Percentiles rank a stretch among this genome's conserved stretches.
These are phyloP conservation scores for Ibycter americanus DNA, from an alignment of 2,797 vertebrate genomes.

Conservation along the genomic window DNA sequence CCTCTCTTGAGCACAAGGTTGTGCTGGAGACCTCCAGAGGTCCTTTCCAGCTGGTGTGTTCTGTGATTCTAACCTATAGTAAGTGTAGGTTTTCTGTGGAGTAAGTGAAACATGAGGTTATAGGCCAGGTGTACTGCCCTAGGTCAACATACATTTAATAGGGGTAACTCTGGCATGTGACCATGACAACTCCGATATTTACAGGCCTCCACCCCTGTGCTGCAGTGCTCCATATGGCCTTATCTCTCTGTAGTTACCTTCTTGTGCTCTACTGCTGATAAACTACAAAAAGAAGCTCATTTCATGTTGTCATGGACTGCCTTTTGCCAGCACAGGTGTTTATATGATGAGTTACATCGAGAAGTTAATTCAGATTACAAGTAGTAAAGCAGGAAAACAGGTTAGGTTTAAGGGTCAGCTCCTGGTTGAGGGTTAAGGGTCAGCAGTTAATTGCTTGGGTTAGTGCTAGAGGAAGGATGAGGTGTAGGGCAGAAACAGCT, in stretches of 20 bases:
- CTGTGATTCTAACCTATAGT: not conserved
- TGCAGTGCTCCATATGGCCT: not conserved
- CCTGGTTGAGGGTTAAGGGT: not conserved
- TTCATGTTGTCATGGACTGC: accelerated
- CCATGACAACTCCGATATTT: not conserved
- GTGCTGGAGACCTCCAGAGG: not conserved
- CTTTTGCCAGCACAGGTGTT: not conserved
- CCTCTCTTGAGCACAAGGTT: not conserved
- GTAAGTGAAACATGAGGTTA: accelerated
- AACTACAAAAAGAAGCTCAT: not conserved
- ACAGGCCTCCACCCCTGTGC: not conserved
- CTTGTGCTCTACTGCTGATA: no score
- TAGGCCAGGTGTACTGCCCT: not conserved
- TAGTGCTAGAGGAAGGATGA: not conserved
- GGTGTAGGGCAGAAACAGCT: not conserved
- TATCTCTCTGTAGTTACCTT: not conserved
- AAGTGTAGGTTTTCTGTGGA: not conserved
- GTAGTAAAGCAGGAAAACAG: not conserved
- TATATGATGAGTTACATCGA: not conserved
- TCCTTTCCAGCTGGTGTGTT: not conserved
- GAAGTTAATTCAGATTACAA: not conserved
- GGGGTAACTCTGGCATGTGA: not conserved
- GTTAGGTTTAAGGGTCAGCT: not conserved
- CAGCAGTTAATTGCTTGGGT: not conserved
- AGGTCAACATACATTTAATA: not conserved